phyloP scores from a whole-genome alignment of 2,113 vertebrate genomes.

The Sylvietta virens region DNA sequence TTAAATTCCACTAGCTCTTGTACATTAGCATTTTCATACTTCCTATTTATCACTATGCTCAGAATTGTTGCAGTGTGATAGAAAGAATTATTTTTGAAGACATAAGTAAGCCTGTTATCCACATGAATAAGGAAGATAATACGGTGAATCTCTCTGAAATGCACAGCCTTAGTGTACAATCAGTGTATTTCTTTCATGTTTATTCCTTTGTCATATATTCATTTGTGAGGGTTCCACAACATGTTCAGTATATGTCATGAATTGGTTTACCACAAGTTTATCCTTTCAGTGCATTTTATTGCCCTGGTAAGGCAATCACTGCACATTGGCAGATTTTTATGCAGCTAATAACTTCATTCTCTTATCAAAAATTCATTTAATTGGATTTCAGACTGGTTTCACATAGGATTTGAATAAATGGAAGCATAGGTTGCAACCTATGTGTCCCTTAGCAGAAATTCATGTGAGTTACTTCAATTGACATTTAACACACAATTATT shows the following conservation, averaged over 20 bases:
- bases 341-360: conserved; percentile 31
- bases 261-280: conserved; percentile 19
- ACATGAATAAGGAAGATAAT: conserved; percentile 64
- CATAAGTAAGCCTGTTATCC: conserved; percentile 63
- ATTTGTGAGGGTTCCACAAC: conserved; percentile 43
- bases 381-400: conserved; percentile 34
- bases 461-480: neutral
- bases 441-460: neutral
- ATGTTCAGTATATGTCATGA: conserved; percentile 1
- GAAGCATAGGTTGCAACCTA: conserved; percentile 17
- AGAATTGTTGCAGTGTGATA: conserved; percentile 37
- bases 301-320: neutral
- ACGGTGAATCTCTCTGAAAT: conserved; percentile 31
- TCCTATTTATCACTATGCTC: conserved; percentile 38
- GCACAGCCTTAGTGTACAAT: conserved; percentile 41
- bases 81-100: conserved; percentile 63
- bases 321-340: conserved; percentile 16
- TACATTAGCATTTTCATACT: conserved; percentile 42
- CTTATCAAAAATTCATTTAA: conserved; percentile 58
- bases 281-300: conserved; percentile 28
- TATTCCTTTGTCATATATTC: conserved; percentile 57
- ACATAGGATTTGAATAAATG: conserved; percentile 24
- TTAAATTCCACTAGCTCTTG: conserved; percentile 41
- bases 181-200: conserved; percentile 57
- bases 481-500: neutral